Evolutionary conservation across 2,888 invertebrate species (phyloP).

Genomic region (Lepidochrysops patricia): DNA sequence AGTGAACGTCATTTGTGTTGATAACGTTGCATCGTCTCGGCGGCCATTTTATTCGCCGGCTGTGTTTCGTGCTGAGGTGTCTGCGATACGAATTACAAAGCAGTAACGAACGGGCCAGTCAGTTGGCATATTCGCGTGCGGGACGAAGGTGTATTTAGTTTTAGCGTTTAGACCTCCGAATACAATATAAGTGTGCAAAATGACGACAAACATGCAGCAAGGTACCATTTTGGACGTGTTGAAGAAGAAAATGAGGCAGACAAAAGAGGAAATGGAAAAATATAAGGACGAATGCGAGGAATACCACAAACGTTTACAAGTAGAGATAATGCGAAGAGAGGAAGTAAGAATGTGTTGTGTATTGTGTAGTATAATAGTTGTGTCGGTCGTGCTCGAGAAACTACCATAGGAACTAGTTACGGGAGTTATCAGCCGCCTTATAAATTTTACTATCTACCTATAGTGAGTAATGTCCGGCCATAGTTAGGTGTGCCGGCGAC

Average conservation of each 20-base stretch:
- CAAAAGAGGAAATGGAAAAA: conserved; percentile 98
- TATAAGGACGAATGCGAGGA: conserved; percentile 98
- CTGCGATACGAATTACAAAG: conserved; percentile 66
- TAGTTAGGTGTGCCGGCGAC: conserved; percentile 73
- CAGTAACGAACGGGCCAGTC: conserved; percentile 59
- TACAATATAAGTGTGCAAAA: conserved; percentile 71
- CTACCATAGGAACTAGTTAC: conserved; percentile 36
- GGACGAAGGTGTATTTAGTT: conserved; percentile 69
- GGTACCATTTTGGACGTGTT: conserved; percentile 96
- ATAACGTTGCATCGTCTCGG: conserved; percentile 56
- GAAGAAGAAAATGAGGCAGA: conserved; percentile 99
- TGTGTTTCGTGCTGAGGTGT: conserved; percentile 70
- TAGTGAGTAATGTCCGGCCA: conserved; percentile 75
- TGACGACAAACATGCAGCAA: conserved; percentile 93
- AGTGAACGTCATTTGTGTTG: conserved; percentile 40
- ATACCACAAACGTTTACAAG: conserved; percentile 94
- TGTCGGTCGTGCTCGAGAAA: conserved; percentile 38
- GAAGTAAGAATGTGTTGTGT: conserved; percentile 87
- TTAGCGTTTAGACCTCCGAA: conserved; percentile 53
- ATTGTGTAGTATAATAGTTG: conserved; percentile 39
- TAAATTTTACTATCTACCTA: conserved; percentile 59
- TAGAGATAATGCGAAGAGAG: conserved; percentile 96
- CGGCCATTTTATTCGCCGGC: conserved; percentile 74
- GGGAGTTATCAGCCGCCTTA: conserved; percentile 56
- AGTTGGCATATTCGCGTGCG: conserved; percentile 74